A percentile compares a stretch with the other conserved stretches of the same genome.
Conservation (phyloP, 2,113 vertebrate genomes). For the Chaetodon auriga region DNA sequence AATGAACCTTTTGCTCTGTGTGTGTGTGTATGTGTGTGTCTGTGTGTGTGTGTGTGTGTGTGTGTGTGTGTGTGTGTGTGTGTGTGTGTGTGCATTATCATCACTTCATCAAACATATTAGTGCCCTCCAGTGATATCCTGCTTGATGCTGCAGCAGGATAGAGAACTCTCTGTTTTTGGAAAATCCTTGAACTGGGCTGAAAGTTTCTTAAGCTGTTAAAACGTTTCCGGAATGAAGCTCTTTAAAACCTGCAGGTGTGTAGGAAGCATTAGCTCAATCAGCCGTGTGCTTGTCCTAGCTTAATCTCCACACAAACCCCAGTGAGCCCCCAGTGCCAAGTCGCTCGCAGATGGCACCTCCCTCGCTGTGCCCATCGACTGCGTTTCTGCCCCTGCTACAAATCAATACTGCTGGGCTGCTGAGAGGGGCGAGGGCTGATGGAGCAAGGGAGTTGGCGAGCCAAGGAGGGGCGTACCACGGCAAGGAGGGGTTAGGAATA, state of each 20-base stretch:
- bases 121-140: neutral
- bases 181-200: slow-evolving; percentile 17
- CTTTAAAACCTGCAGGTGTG: slow-evolving; percentile 52
- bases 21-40: too few species aligned
- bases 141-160: neutral
- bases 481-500: neutral
- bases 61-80: too few species aligned
- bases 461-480: neutral
- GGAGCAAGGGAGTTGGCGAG: neutral
- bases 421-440: slow-evolving; percentile 7
- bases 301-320: slow-evolving; percentile 30
- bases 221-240: slow-evolving; percentile 45
- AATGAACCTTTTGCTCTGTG: neutral
- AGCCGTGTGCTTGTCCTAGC: slow-evolving; percentile 21
- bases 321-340: slow-evolving; percentile 40
- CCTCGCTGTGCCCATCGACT: slow-evolving; percentile 31
- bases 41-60: too few species aligned
- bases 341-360: slow-evolving; percentile 47
- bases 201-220: slow-evolving; percentile 32
- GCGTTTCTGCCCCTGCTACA: slow-evolving; percentile 13
- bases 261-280: slow-evolving; percentile 44
- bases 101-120: neutral
- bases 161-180: neutral
- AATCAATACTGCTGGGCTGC: slow-evolving; percentile 47
- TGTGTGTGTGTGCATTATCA: neutral